Evolutionary conservation across 2,888 invertebrate genomes (phyloP), one percentile per base, ranked within the genome.

Genomic region (Megamerina dolium): DNA sequence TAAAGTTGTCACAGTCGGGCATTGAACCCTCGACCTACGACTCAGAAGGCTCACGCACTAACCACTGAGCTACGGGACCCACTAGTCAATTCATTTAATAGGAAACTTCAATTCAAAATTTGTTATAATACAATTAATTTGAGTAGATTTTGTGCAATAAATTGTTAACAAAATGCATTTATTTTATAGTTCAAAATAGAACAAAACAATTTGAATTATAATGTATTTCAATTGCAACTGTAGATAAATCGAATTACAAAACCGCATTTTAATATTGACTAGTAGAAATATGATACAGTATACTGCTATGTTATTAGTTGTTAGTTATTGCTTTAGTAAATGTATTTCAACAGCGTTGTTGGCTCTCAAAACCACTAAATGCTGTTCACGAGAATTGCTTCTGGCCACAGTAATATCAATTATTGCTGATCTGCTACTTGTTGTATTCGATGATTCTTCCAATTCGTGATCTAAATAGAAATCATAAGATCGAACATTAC

Each of bases 401-500:
- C 51, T 51, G 2, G 55, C 57, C 0, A 57, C 55, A 2, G 66
- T 58, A 38, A 65, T 57, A 40, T 63, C 66, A 21, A 40, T 34
- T 1, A 63, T 44, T 2, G 20, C 37, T 35, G 13, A 3, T 12
- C n/a, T 9, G 14, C 14, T 6, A 3, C 9, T 14, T 2, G n/a
- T 17, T 4, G 35, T 5, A 4, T 21, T 29, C 8, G 20, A 16
- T 0, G 20, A 9, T 13, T 31, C 18, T 23, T 43, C 39, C 2
- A 61, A 29, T 43, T 68, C 68, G 0, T 53, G 56, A 32, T 69
- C 68, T 36, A 59, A 45, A 38, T 55, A 60, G 37, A 70, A 70
- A 41, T 70, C 68, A 40, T 64, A 70, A 5, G 51, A 43, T 8
- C 68, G 59, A 14, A 70, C 42, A 10, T 52, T 41, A 1, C 68